phyloP scores from a whole-genome alignment of 2,888 invertebrate species.

The Cantharis flavilabris region DNA sequence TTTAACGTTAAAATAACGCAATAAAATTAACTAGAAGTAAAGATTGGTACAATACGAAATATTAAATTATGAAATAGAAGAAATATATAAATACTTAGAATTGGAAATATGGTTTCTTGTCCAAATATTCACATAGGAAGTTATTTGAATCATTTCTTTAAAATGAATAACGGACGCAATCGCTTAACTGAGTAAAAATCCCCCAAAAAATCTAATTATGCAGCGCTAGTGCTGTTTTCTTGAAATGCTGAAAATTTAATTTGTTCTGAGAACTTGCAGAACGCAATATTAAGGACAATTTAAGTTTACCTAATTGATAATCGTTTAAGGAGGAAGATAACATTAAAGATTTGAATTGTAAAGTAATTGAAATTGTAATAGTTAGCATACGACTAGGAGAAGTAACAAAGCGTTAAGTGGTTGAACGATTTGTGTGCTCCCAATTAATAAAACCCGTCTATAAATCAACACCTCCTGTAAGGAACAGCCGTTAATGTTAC shows the following conservation, averaged over 20 bases:
- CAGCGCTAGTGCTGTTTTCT: too few species aligned
- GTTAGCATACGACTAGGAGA: constrained; percentile 13
- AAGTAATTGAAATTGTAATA: constrained; percentile 13
- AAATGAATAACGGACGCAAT: too few species aligned
- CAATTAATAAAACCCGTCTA: constrained; percentile 47
- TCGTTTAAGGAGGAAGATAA: neutral
- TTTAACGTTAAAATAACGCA: too few species aligned
- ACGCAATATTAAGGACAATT: neutral
- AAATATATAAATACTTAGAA: too few species aligned
- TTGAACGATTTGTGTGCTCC: constrained; percentile 40
- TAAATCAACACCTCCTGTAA: constrained; percentile 50
- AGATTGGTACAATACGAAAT: too few species aligned
- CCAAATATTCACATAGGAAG: too few species aligned
- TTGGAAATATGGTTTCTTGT: too few species aligned
- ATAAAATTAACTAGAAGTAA: too few species aligned
- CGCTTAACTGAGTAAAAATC: too few species aligned
- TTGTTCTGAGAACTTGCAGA: neutral
- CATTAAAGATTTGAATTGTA: constrained; percentile 3
- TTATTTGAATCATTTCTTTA: too few species aligned
- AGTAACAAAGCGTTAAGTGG: constrained; percentile 41
- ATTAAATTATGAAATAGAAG: too few species aligned
- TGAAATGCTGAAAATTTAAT: neutral
- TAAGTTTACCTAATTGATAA: neutral
- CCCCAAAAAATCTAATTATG: too few species aligned
- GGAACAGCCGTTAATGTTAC: constrained; percentile 44